Evolutionary conservation across 1,140 invertebrate genomes (phyloP).

Genomic region (Anastrepha obliqua): DNA sequence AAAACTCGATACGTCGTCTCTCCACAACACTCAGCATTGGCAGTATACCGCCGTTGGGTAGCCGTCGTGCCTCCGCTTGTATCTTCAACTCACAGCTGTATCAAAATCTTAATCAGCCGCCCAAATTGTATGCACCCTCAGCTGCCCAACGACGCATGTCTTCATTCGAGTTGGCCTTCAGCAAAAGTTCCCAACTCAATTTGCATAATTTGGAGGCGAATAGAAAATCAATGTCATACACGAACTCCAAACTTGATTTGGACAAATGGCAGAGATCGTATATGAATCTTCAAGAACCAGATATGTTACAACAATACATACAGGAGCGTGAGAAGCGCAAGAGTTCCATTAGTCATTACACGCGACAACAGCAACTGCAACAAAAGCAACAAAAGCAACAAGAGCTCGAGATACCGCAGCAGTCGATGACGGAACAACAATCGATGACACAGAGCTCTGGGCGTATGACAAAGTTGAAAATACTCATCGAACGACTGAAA

Average conservation of each 20-base stretch:
- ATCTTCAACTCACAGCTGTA: slow-evolving; percentile 73
- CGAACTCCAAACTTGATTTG: slow-evolving; percentile 72
- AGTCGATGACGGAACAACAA: slow-evolving; percentile 62
- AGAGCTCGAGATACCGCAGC: slow-evolving; percentile 67
- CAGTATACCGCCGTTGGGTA: slow-evolving; percentile 60
- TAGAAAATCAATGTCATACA: slow-evolving; percentile 71
- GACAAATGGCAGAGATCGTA: slow-evolving; percentile 72
- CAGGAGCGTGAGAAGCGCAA: slow-evolving; percentile 72
- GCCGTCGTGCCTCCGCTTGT: slow-evolving; percentile 70
- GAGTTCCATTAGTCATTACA: slow-evolving; percentile 69
- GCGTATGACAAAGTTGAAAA: slow-evolving; percentile 69
- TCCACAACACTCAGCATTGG: slow-evolving; percentile 67
- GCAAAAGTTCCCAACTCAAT: slow-evolving; percentile 72
- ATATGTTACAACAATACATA: slow-evolving; percentile 72
- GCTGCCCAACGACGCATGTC: slow-evolving; percentile 69
- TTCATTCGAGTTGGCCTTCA: slow-evolving; percentile 72
- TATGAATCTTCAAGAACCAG: slow-evolving; percentile 67
- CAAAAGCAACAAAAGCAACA: slow-evolving; percentile 66
- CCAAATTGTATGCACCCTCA: slow-evolving; percentile 65
- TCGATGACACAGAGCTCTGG: slow-evolving; percentile 65
- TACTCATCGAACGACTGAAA: slow-evolving; percentile 69
- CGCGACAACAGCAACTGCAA: slow-evolving; percentile 50
- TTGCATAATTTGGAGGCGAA: slow-evolving; percentile 71
- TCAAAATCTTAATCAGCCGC: slow-evolving; percentile 71
- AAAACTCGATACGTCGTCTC: slow-evolving; percentile 80